These are phyloP conservation scores for Cremastobaeus sp. DNA, from an alignment of 2,888 invertebrate genomes.

Conservation along the genomic window DNA sequence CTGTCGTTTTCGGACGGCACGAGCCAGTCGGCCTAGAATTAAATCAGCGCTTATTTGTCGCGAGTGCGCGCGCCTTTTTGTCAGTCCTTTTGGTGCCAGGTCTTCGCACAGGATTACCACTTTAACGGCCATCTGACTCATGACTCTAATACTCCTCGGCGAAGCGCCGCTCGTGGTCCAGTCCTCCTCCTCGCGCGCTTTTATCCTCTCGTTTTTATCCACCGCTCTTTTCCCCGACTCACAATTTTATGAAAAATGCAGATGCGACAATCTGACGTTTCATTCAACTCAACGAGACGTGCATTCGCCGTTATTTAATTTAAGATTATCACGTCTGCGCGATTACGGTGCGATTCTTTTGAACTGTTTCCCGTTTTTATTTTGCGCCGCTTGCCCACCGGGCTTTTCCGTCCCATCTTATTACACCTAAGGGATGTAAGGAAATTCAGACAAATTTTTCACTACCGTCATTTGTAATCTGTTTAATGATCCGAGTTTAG, in stretches of 20 bases:
- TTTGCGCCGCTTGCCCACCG: neutral
- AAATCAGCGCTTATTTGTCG: slow-evolving; percentile 73
- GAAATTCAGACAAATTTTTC: slow-evolving; percentile 9
- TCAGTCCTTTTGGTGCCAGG: slow-evolving; percentile 53
- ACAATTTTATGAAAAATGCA: slow-evolving; percentile 45
- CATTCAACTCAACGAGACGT: slow-evolving; percentile 31
- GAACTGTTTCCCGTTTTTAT: slow-evolving; percentile 9
- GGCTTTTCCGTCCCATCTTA: slow-evolving; percentile 15
- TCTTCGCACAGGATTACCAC: slow-evolving; percentile 61
- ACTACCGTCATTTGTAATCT: slow-evolving; percentile 16
- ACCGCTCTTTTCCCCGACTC: neutral
- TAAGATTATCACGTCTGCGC: slow-evolving; percentile 41
- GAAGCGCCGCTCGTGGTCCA: slow-evolving; percentile 31
- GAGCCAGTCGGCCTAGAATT: slow-evolving; percentile 69
- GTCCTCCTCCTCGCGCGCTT: neutral
- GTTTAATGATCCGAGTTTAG: slow-evolving; percentile 26
- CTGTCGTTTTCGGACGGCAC: slow-evolving; percentile 63
- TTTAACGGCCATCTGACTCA: slow-evolving; percentile 60
- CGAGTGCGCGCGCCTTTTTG: slow-evolving; percentile 57
- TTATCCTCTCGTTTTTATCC: slow-evolving; percentile 3
- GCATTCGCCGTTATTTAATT: slow-evolving; percentile 41
- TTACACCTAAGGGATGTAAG: slow-evolving; percentile 26
- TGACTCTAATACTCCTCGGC: slow-evolving; percentile 43
- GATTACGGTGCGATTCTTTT: slow-evolving; percentile 37
- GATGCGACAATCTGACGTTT: slow-evolving; percentile 28